Base-by-base conservation (phyloP, 92 coral and sea anemone genomes). In the Anthopleura xanthogrammica region DNA sequence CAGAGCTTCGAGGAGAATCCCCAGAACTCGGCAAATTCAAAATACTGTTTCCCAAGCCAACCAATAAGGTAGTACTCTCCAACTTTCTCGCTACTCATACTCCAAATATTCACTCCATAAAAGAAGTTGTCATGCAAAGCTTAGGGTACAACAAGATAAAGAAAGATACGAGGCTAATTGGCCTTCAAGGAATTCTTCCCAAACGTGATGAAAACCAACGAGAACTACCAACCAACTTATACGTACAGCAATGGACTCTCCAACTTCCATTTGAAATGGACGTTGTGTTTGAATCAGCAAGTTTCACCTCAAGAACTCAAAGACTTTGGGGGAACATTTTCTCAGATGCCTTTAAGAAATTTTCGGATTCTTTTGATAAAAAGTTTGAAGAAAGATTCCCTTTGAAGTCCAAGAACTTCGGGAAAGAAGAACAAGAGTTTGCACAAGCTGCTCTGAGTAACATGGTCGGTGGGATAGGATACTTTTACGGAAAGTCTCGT, bases 381-480 rank as follows among this genome's bases (percentile, higher is more conserved):
- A 97, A 89, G 68, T 97, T 97, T 85, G 99, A 97, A 81, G 92
- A 97, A 52, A 97, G 86, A 86, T 97, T 97, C 72, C 84, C 92
- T 16, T 78, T 97, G 65, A 86, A 90, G 16, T 87, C 92, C 13
- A 89, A 94, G 72, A 97, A 93, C 7, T 97, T 89, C 84, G 82
- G 86, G 24, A 77, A 84, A n/a, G 92, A 88, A 41, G 92, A 94
- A 71, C 79, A 89, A 22, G n/a, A 83, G 29, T 97, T 97, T 73
- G 98, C 98, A 5, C 98, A 94, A 82, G 99, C 98, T 4, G 95
- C 97, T 5, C 73, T 97, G 5, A 92, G 97, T 62, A 97, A 97
- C 86, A 91, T 92, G 90, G 77, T 97, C 36, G 99, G 99, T 36
- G 99, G 99, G 16, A 91, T 97, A 4, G 98, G 99, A 3, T 94